A percentile compares a stretch with the other conserved stretches of the same genome.
phyloP scores from a whole-genome alignment of 92 coral and sea anemone species.

The Metridium senile region DNA sequence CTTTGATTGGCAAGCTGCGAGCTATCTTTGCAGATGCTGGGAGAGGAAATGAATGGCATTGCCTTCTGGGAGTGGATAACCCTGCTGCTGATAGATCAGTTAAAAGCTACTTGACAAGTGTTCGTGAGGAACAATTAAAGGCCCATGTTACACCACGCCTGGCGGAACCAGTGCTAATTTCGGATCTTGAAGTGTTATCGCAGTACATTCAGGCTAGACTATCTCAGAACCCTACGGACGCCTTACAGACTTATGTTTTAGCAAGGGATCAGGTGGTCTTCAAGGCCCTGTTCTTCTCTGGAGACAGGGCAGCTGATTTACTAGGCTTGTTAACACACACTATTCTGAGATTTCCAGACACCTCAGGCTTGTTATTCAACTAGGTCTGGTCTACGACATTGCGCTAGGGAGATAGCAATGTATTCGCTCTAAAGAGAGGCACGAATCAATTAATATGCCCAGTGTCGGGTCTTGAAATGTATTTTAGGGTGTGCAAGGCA shows the following conservation, averaged over 20 bases:
- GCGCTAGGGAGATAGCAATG: not conserved
- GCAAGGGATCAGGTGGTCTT: constrained; percentile 10
- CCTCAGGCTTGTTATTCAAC: constrained; percentile 14
- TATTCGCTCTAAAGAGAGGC: not conserved
- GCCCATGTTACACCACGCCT: not conserved
- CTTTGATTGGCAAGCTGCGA: constrained; percentile 31
- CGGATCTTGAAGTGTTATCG: not conserved
- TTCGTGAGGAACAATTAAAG: constrained; percentile 4
- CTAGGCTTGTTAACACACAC: not conserved
- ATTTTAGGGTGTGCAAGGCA: not conserved
- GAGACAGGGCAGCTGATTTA: constrained; percentile 13
- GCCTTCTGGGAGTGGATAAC: not conserved
- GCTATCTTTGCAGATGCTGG: constrained; percentile 14
- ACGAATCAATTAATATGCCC: not conserved
- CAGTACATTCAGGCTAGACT: no score
- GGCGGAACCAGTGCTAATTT: not conserved
- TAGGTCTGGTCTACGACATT: not conserved
- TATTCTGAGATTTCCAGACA: constrained; percentile 7
- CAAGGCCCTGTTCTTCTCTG: constrained; percentile 3
- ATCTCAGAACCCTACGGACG: not conserved
- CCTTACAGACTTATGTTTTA: not conserved
- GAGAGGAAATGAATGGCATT: not conserved
- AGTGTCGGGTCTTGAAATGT: not conserved
- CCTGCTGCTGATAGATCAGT: not conserved
- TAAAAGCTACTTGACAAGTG: not conserved